phyloP scores from a whole-genome alignment of 2,797 vertebrate species.

The Tapera naevia region DNA sequence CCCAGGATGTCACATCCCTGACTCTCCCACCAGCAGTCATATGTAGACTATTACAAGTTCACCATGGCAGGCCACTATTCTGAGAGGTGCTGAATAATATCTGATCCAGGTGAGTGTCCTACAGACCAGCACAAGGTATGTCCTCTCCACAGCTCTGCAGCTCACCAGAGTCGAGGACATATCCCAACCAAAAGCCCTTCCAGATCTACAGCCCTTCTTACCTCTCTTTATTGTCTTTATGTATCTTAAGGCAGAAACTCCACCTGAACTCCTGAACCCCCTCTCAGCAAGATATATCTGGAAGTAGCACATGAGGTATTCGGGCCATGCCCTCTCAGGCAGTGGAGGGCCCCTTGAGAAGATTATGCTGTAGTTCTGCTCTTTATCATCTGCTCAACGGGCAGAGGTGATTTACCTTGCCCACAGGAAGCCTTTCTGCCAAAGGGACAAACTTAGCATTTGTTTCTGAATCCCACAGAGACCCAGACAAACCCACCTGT shows the following conservation, averaged over 20 bases:
- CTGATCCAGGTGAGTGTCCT: not conserved
- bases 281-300: not conserved
- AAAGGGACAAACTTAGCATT: not conserved
- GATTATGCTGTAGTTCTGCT: not conserved
- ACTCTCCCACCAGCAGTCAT: not conserved
- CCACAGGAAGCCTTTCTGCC: not conserved
- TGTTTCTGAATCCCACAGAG: not conserved
- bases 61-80: not conserved
- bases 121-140: not conserved
- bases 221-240: not conserved
- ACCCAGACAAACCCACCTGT: not conserved
- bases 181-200: not conserved
- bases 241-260: not conserved
- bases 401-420: not conserved
- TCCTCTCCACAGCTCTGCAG: fast-evolving
- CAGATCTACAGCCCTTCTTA: not conserved
- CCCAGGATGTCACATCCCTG: not conserved
- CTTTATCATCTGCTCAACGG: not conserved
- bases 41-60: not conserved
- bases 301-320: not conserved
- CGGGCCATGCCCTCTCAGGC: not conserved
- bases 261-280: not conserved
- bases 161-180: not conserved
- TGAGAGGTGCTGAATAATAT: not conserved
- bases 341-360: not conserved